Evolutionary conservation across 1,140 invertebrate species (phyloP), one percentile per base, ranked within the genome.

Genomic region (Lepidotrigona ventralis): DNA sequence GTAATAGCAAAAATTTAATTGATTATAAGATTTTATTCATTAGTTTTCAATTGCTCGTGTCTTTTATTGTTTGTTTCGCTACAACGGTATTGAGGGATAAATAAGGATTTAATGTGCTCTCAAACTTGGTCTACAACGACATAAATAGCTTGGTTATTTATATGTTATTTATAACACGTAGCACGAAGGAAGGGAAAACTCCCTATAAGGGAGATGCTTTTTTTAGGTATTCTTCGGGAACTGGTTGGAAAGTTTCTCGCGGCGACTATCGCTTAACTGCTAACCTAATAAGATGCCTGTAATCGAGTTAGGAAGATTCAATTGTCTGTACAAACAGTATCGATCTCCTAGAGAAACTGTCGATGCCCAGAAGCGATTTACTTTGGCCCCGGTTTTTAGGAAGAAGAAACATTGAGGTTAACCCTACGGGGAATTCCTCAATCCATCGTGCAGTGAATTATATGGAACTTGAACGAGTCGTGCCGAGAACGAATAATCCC

Each of bases 291-390:
- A 88, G 70, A 84, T 79, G 70, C 23, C 73, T 78, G 79, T 89
- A 92, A 93, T 93, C 84, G 87, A 92, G 86, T 93, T 92, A 91
- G 79, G 69, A 91, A 91, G 88, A 91, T 93, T 92, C 88, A 85
- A 93, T 93, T 88, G 77, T 78, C 84, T 79, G 83, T 89, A 79
- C 84, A 92, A 92, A 93, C 80, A 93, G 69, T 58, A 60, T 77
- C 21, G 29, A 76, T 87, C 80, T 85, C 76, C 79, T 58, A 46
- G 72, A 87, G 75, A 84, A 88, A 84, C 68, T 63, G 78, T 81
- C 64, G 76, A 84, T 86, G 80, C 77, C 91, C 87, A 71, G 76
- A 82, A 80, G 90, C 86, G 84, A 86, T 92, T 91, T 92, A 84
- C 88, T 87, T 89, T 91, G 75, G 77, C 73, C 83, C 84, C 82